A percentile compares a stretch with the other conserved stretches of the same genome.
Conservation (phyloP, 2,797 vertebrate species). For the Danio kyathit region DNA sequence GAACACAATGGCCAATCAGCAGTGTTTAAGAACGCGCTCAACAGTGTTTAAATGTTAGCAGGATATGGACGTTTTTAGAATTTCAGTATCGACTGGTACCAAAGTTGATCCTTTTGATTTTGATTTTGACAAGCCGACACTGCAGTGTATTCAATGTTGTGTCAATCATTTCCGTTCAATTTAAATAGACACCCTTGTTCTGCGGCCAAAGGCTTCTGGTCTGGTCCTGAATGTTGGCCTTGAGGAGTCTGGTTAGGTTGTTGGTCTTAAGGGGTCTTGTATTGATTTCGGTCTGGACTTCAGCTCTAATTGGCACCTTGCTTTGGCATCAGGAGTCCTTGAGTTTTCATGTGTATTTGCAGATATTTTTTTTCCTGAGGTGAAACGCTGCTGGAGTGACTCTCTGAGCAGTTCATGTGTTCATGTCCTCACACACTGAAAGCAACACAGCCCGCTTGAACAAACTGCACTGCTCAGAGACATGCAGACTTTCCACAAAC, state of each 20-base stretch:
- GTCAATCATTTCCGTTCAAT: not conserved
- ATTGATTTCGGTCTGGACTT: not conserved
- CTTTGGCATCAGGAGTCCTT: not conserved
- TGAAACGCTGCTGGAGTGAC: not conserved
- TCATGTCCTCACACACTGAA: too few species aligned
- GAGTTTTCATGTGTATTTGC: too few species aligned
- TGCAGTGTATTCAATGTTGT: not conserved
- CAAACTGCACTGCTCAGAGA: not conserved
- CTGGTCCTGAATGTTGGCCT: not conserved
- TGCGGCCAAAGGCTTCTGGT: not conserved
- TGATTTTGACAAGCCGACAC: too few species aligned
- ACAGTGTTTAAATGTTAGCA: too few species aligned
- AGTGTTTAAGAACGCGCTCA: too few species aligned
- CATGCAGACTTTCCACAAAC: not conserved
- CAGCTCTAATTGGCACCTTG: slow-evolving; percentile 1
- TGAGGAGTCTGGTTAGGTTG: not conserved
- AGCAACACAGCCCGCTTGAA: too few species aligned
- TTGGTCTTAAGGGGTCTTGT: not conserved
- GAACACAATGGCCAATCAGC: too few species aligned
- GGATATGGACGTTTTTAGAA: too few species aligned
- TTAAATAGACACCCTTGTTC: not conserved
- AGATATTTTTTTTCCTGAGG: not conserved
- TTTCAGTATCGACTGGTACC: too few species aligned
- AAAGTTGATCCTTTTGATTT: too few species aligned
- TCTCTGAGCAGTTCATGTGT: too few species aligned